These are phyloP conservation scores for Nemopilema nomurai DNA, from an alignment of 30 jellyfish, hydroid and myxozoan species.

Conservation along the genomic window DNA sequence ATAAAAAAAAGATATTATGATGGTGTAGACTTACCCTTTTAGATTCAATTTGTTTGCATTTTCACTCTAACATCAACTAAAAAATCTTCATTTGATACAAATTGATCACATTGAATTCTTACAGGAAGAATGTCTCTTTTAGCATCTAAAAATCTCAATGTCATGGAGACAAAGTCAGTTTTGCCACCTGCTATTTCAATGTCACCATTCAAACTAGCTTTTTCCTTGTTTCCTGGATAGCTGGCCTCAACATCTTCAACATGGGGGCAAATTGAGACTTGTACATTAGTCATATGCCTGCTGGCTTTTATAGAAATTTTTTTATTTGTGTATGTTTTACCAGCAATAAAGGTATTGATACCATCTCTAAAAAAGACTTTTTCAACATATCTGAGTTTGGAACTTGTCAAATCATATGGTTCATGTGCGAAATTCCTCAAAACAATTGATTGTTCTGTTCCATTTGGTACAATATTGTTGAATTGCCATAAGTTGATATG, in stretches of 20 bases:
- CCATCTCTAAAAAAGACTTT: neutral
- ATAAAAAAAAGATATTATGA: too few species aligned
- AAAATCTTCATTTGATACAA: neutral
- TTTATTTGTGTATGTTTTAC: neutral
- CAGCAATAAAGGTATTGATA: neutral
- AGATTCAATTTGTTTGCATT: too few species aligned
- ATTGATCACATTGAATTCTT: conserved; percentile 23
- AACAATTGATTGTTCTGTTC: conserved; percentile 15
- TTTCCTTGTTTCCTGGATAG: neutral
- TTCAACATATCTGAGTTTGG: conserved; percentile 1
- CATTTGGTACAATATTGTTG: conserved; percentile 19
- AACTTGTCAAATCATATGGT: conserved; percentile 1
- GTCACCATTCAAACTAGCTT: conserved; percentile 3
- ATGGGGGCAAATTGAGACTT: neutral
- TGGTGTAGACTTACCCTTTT: too few species aligned
- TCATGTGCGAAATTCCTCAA: conserved; percentile 27
- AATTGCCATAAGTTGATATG: conserved; percentile 55
- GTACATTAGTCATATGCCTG: conserved; percentile 31
- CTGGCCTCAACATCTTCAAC: neutral
- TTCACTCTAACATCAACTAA: neutral
- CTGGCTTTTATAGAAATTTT: conserved; percentile 13
- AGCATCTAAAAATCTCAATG: conserved; percentile 16
- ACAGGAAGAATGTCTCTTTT: neutral
- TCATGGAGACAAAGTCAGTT: conserved; percentile 22
- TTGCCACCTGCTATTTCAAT: conserved; percentile 11